Base-by-base conservation (phyloP, 2,797 vertebrate genomes). In the Eleutherodactylus coqui region DNA sequence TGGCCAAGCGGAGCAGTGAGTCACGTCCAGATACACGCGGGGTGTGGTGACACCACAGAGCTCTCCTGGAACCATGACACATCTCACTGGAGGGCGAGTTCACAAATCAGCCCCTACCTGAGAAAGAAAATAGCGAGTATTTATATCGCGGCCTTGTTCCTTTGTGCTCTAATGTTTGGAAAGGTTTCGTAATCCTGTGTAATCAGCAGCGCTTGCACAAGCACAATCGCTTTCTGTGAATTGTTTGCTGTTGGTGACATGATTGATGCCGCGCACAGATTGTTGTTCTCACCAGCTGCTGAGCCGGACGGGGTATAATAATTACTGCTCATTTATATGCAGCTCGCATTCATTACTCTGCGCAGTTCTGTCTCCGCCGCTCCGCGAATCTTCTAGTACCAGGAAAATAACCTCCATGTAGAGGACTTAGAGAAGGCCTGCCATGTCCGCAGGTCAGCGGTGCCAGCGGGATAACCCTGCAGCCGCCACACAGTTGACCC, bases 151-250 rank as follows among this genome's bases (percentile, higher is more conserved):
- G 76, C 62, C 86, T 84, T 77, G 79, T 70, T 78, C 67, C 49
- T 79, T 75, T 84, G 43, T 78, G 73, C 38, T 64, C 21, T 78
- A 58, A 80, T 87, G 86, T 87, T 80, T 87, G 79, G 53, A 45
- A 29, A 84, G 69, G n/a, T 87, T 87, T 87, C 86, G 34, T 87
- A 87, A 87, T 84, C 36, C 62, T 69, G 32, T 64, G 82, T 87
- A 87, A 87, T 43, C 76, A 72, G 82, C 8, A 80, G 34, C 67
- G 21, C 60, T 79, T 87, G 76, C 76, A 45, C 82, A 84, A 87
- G 32, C 51, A 53, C 64, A 53, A 55, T 82, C 27, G 82, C 76
- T 84, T 84, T 84, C 76, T 87, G 58, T 76, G 82, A 87, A 87
- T 21, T 80, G 55, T 84, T 87, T 80, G 72, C n/a, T 64, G 62